phyloP scores from a whole-genome alignment of 53 echinoderm and acorn worm genomes.

The Apostichopus leukothele region DNA sequence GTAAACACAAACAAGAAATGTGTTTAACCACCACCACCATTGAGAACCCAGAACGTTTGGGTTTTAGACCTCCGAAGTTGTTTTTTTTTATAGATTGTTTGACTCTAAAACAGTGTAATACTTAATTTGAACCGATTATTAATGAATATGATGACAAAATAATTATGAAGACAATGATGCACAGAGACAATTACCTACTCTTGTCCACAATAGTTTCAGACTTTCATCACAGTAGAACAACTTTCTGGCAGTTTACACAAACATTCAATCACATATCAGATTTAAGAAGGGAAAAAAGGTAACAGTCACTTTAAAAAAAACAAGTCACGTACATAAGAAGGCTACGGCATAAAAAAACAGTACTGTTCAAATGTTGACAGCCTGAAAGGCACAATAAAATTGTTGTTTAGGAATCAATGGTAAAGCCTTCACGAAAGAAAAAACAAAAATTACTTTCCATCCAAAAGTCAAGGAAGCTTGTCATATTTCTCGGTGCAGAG shows the following conservation, averaged over 20 bases:
- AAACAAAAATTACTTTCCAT: neutral
- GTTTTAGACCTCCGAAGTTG: too few relatives aligned
- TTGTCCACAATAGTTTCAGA: conserved; percentile 1
- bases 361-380: conserved; percentile 36
- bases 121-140: too few relatives aligned
- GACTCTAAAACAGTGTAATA: too few relatives aligned
- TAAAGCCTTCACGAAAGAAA: neutral
- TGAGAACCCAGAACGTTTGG: too few relatives aligned
- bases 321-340: neutral
- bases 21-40: too few relatives aligned
- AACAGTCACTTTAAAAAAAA: neutral
- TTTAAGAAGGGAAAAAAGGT: neutral
- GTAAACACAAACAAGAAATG: too few relatives aligned
- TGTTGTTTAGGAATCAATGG: conserved; percentile 1
- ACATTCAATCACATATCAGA: neutral
- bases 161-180: neutral
- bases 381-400: conserved; percentile 8
- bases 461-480: too few relatives aligned
- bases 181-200: neutral
- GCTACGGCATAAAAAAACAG: conserved; percentile 28
- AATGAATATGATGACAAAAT: too few relatives aligned
- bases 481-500: too few relatives aligned
- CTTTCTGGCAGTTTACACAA: neutral
- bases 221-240: neutral
- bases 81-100: too few relatives aligned